Conservation (phyloP, 2,797 vertebrate genomes). For the Hydrophis major region DNA sequence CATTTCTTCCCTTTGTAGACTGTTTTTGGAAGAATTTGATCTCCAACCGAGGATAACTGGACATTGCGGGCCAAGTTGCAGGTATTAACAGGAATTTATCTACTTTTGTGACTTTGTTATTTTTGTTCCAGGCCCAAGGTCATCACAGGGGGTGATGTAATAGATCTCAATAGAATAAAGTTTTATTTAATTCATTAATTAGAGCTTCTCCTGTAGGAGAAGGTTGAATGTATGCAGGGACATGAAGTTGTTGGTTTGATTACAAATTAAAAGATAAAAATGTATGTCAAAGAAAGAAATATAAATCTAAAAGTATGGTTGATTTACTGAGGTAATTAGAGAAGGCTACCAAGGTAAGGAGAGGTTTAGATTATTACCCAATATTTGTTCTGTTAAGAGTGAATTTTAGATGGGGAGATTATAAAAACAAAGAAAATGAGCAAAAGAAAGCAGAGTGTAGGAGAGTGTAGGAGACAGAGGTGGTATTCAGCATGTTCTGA, state of each 20-base stretch:
- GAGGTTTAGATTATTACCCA: neutral
- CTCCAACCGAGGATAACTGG: no score
- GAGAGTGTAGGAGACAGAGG: no score
- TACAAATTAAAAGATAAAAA: neutral
- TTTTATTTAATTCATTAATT: neutral
- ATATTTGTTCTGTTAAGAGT: neutral
- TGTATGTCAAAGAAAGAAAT: neutral
- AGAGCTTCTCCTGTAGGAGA: neutral
- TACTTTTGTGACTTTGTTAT: no score
- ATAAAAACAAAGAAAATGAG: neutral
- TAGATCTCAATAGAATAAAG: neutral
- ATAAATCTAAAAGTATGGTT: neutral
- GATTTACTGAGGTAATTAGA: neutral
- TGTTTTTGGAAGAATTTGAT: no score
- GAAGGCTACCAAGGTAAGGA: neutral
- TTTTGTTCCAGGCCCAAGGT: no score
- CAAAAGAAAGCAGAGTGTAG: neutral
- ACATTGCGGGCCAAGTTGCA: no score
- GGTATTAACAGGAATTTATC: no score
- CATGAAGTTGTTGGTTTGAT: neutral
- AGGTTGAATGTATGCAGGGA: neutral
- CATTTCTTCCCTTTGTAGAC: no score
- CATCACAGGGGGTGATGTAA: neutral
- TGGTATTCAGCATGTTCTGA: no score
- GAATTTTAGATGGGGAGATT: fast-evolving